These are phyloP conservation scores for Corvus hawaiiensis DNA, from an alignment of 2,113 vertebrate genomes.

Conservation along the genomic window DNA sequence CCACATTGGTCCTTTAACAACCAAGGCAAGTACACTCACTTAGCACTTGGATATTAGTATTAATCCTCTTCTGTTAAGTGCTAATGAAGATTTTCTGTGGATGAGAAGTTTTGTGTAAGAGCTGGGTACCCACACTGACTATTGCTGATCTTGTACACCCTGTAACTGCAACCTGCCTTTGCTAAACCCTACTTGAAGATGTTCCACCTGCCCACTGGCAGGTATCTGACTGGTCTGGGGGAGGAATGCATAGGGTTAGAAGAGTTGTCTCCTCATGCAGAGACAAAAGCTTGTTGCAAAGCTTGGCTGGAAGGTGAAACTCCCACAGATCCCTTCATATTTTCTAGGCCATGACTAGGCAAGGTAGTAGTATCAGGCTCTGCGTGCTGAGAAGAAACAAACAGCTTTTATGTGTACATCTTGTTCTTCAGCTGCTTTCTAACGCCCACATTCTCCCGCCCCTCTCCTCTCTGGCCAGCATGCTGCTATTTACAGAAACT, in stretches of 20 bases:
- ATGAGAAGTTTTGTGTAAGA: background rate
- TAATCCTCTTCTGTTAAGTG: background rate
- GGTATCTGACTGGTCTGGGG: background rate
- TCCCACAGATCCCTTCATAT: background rate
- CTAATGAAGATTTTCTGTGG: background rate
- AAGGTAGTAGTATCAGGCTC: background rate
- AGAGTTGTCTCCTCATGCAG: background rate
- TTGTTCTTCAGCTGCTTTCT: background rate
- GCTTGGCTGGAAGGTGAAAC: background rate
- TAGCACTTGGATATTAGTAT: background rate
- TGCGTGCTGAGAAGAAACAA: background rate
- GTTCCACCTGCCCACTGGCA: background rate
- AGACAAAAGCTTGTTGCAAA: background rate
- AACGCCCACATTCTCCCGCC: background rate
- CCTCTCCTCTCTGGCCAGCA: background rate
- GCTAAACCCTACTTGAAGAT: background rate
- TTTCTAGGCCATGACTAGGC: background rate
- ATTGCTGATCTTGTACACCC: background rate
- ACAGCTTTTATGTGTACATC: conserved; percentile 27
- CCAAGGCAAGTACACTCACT: background rate
- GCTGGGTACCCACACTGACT: background rate
- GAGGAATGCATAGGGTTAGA: background rate
- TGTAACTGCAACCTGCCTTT: background rate
- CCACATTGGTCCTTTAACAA: background rate
- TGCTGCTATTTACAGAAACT: conserved; percentile 37